These are phyloP conservation scores for Myzus persicae DNA, from an alignment of 1,140 invertebrate genomes.

Conservation along the genomic window DNA sequence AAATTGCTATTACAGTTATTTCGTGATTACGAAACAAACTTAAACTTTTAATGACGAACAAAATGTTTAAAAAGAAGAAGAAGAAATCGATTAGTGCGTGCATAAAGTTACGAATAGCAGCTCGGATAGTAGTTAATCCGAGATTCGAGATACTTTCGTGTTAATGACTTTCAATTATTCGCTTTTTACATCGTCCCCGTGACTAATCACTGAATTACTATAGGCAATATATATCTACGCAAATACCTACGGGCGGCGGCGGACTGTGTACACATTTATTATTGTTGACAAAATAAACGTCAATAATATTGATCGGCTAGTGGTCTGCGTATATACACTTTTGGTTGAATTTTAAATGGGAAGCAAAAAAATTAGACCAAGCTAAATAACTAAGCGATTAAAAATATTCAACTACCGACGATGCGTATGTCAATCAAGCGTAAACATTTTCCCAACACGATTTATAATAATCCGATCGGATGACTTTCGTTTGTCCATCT, in stretches of 20 bases:
- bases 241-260: too few species aligned
- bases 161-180: background rate
- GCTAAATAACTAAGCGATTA: background rate
- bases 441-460: background rate
- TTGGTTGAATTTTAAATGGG: background rate
- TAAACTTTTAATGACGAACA: background rate
- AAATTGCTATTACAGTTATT: background rate
- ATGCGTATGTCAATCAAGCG: background rate
- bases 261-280: background rate
- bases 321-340: background rate
- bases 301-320: background rate
- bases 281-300: background rate
- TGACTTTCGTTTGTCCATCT: background rate
- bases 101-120: background rate
- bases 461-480: background rate
- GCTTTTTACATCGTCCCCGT: background rate
- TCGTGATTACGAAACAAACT: background rate
- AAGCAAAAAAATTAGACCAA: background rate
- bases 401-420: background rate
- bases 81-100: background rate
- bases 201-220: background rate
- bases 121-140: background rate
- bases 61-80: background rate
- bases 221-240: background rate
- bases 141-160: background rate